Conservation (phyloP, 2,888 invertebrate species). For the Agrotis exclamationis region DNA sequence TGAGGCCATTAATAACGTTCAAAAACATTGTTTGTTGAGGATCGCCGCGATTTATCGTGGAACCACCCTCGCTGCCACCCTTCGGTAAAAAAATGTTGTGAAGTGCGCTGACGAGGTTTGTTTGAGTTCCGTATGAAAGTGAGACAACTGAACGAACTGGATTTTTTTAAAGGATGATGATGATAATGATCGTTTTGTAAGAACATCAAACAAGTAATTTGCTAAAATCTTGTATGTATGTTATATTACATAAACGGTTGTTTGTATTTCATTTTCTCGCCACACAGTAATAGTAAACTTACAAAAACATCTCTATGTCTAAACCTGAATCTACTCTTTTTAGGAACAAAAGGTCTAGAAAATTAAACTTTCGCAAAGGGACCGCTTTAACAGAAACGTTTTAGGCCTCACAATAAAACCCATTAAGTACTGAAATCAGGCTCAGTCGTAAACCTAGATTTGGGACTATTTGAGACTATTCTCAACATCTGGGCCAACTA, state of each 20-base stretch:
- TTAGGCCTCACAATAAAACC: conserved; percentile 57
- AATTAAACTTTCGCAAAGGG: conserved; percentile 51
- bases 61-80: conserved; percentile 59
- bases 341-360: conserved; percentile 51
- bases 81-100: conserved; percentile 60
- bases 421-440: conserved; percentile 55
- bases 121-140: conserved; percentile 61
- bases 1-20: conserved; percentile 85
- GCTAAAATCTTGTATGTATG: too few relatives aligned
- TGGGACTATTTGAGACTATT: conserved; percentile 44
- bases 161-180: neutral
- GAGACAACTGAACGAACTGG: conserved; percentile 29
- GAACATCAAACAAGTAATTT: neutral
- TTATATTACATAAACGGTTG: neutral
- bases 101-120: conserved; percentile 43
- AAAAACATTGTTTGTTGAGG: conserved; percentile 87
- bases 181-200: neutral
- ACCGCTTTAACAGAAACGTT: conserved; percentile 53
- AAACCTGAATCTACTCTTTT: conserved; percentile 26
- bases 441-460: conserved; percentile 58
- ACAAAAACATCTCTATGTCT: conserved; percentile 17
- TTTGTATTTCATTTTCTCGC: conserved; percentile 5
- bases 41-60: conserved; percentile 84
- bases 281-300: conserved; percentile 12
- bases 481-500: conserved; percentile 48